Base-by-base conservation (phyloP, 2,113 vertebrate genomes). In the Bettongia penicillata region DNA sequence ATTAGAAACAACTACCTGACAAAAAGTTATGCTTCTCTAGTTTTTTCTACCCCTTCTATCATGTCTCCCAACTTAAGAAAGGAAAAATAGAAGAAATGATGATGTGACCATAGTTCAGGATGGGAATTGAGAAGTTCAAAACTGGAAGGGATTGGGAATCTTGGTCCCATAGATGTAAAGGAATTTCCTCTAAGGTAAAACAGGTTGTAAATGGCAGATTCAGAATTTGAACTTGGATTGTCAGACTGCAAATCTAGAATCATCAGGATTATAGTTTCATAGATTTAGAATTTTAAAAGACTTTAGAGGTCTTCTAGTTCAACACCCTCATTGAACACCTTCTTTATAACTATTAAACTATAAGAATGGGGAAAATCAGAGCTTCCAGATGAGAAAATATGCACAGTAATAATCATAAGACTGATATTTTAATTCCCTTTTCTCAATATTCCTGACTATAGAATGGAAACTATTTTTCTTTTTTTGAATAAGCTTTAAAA, bases 401-500 rank as follows among this genome's bases (percentile, higher is more conserved):
- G 3, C n/a, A 84, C n/a, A 84, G 16, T 14, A 77, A 84, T 43
- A 84, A 84, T 43, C 16, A 84, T 43, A n/a, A 84, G 16, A 43
- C 23, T 43, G 16, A 43, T 84, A 14, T 51, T 53, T 47, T 43
- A 93, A 51, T 90, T 8, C 2, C 12, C 61, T 90, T 89, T 16
- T n/a, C 28, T 95, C 24, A 9, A 48, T 28, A 90, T 9, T n/a
- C 91, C 55, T 93, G 0, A 51, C 52, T 89, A 51, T 51, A 90
- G 94, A 89, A 90, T 50, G 3, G 24, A 89, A 53, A 12, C 57
- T 61, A 3, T 11, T 55, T 93, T 93, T 92, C 10, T 90, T 0
- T 48, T 90, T 91, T 89, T 14, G 37, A 51, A 93, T 22, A 53
- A 10, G 77, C 28, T 93, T 92, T 96, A 49, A 95, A 95, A 95